These are phyloP conservation scores for Actenoides lindsayi DNA, from an alignment of 2,113 vertebrate species.

Conservation along the genomic window DNA sequence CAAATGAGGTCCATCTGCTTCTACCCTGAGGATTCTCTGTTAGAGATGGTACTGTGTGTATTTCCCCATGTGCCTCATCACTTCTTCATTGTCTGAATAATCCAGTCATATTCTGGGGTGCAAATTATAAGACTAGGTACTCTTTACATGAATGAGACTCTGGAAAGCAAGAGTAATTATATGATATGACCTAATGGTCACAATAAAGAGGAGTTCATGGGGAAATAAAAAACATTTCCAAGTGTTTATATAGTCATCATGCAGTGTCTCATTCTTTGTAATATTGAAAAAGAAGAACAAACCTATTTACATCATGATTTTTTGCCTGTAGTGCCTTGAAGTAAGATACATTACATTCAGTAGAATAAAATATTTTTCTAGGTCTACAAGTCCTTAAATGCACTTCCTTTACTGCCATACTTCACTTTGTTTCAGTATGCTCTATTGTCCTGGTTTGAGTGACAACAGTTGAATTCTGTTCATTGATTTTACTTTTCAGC, in stretches of 20 bases:
- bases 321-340: background rate
- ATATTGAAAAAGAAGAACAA: background rate
- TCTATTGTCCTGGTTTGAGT: too few relatives aligned
- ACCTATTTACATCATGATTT: background rate
- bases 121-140: background rate
- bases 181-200: background rate
- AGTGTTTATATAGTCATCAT: background rate
- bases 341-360: background rate
- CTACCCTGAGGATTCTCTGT: background rate
- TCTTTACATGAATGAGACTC: background rate
- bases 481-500: too few relatives aligned
- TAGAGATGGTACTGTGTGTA: background rate
- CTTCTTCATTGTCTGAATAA: background rate
- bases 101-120: background rate
- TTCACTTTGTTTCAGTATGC: background rate
- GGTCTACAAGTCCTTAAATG: background rate
- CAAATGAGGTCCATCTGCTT: background rate
- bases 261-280: background rate
- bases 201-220: background rate
- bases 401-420: background rate
- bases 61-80: background rate
- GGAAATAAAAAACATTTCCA: background rate
- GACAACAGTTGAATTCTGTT: too few relatives aligned
- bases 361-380: background rate
- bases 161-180: background rate